Evolutionary conservation across 2,113 vertebrate genomes (phyloP).

Genomic region (Conger conger): DNA sequence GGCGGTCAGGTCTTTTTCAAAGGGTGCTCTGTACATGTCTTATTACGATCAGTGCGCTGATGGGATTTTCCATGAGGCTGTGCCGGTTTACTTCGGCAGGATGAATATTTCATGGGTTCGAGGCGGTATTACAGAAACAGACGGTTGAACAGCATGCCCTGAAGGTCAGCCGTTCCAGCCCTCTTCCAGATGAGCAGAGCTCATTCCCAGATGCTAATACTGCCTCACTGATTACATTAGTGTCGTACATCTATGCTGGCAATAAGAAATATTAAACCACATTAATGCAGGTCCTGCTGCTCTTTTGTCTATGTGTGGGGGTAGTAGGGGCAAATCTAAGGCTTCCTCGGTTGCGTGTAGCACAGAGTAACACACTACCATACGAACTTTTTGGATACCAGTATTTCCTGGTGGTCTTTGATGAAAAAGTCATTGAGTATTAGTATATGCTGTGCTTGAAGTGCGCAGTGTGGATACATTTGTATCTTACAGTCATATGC

Average conservation of each 20-base stretch:
- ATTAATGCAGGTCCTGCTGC: background rate
- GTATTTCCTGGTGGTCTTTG: background rate
- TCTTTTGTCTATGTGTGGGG: background rate
- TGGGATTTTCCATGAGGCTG: background rate
- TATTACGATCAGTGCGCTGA: conserved; percentile 12
- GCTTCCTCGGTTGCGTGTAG: background rate
- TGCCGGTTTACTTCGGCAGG: background rate
- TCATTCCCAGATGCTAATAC: conserved; percentile 18
- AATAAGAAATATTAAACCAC: conserved; percentile 15
- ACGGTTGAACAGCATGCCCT: conserved; percentile 23
- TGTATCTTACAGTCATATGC: no score
- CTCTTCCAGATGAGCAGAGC: conserved; percentile 23
- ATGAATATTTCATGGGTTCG: conserved; percentile 24
- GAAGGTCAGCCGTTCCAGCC: conserved; percentile 9
- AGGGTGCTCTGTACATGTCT: conserved; percentile 21
- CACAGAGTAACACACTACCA: background rate
- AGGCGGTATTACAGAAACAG: conserved; percentile 12
- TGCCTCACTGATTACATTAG: background rate
- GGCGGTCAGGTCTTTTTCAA: background rate
- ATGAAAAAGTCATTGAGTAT: background rate
- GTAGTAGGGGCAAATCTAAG: background rate
- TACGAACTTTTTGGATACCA: background rate
- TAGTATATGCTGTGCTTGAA: no score
- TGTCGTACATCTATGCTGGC: background rate
- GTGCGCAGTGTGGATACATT: no score